Conservation (phyloP, 2,113 vertebrate species). For the Passer montanus region DNA sequence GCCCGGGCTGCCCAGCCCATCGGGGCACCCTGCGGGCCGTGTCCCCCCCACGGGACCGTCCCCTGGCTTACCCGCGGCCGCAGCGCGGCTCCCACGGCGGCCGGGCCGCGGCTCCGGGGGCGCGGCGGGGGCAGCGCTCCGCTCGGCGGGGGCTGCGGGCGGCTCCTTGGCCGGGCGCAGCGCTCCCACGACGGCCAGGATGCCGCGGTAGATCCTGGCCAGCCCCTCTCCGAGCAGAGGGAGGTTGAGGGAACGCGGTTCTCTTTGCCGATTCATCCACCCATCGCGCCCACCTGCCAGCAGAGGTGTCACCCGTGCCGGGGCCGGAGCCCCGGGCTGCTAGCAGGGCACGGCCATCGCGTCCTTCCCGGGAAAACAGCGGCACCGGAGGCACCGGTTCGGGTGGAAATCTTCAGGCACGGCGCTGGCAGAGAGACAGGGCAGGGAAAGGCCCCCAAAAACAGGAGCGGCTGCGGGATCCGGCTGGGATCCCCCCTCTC, state of each 20-base stretch:
- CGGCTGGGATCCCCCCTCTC: not conserved
- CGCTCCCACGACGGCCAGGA: not conserved
- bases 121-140: not conserved
- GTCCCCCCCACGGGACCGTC: fast-evolving
- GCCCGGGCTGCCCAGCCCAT: not conserved
- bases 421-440: fast-evolving
- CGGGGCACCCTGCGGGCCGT: fast-evolving
- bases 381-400: fast-evolving
- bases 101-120: not conserved
- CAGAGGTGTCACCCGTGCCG: not conserved
- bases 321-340: not conserved
- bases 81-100: conserved; percentile 2
- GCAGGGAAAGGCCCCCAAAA: not conserved
- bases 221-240: conserved; percentile 14
- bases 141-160: not conserved
- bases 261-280: conserved; percentile 52
- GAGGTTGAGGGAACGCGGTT: not conserved
- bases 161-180: not conserved
- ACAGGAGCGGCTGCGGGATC: not conserved
- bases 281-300: not conserved
- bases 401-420: not conserved
- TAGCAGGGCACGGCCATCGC: not conserved
- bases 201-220: conserved; percentile 41
- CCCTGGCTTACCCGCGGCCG: not conserved
- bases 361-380: not conserved